Evolutionary conservation across 2,797 vertebrate genomes (phyloP), one percentile per base, ranked within the genome.

Genomic region (Loriculus beryllinus): DNA sequence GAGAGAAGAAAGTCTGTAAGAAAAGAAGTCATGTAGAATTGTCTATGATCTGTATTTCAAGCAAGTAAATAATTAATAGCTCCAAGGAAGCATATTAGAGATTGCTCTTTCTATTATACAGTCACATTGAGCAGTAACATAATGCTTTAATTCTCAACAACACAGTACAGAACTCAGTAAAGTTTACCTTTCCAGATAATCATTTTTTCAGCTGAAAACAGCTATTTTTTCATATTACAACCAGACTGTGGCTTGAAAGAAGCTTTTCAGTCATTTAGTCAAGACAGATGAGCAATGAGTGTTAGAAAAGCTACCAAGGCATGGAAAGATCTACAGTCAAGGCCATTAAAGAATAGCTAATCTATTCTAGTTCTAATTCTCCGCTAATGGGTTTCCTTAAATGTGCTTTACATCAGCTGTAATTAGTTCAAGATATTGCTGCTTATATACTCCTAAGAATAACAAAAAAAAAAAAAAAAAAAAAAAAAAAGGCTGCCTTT

Each of bases 351-450:
- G 82, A 97, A 95, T 68, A 95, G 89, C 74, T 96, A 90, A 95
- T 93, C 96, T 96, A 85, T 77, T 97, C 84, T 85, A 97, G 78
- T 94, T 97, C 93, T 96, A 93, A 96, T 97, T 97, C 91, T 92
- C 78, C 2, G n/a, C 90, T 97, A 97, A 96, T 96, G 92, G 82
- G 54, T 96, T 97, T 97, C 95, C 94, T 96, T 96, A 95, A 95
- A 94, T 92, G 93, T 88, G 92, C 92, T 96, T 95, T 91, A 94
- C 43, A 95, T 91, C 85, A 87, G 59, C 72, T 95, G 83, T 94
- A 95, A 96, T 95, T 92, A 92, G 95, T 95, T 96, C 93, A 94
- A 97, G 95, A 96, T 94, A 97, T 49, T 91, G 90, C 82, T 89
- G 93, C 90, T 95, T 89, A 84, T 3, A 93, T 71, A 91, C 52